Evolutionary conservation across 1,140 invertebrate species (phyloP).

Genomic region (Bombyx mandarina): DNA sequence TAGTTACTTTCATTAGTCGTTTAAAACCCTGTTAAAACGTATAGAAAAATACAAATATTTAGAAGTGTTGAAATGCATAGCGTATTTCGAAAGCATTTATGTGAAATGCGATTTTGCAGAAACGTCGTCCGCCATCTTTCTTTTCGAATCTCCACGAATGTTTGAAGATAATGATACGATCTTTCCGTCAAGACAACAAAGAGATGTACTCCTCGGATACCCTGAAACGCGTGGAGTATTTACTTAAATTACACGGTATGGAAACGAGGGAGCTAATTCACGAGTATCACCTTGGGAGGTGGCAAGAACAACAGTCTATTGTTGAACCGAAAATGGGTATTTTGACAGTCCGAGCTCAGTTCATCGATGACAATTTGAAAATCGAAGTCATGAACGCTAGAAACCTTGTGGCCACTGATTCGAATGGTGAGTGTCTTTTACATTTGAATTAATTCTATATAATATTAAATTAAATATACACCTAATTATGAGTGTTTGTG

Average conservation of each 20-base stretch:
- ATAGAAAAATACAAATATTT: too few relatives aligned
- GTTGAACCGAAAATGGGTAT: slow-evolving; percentile 77
- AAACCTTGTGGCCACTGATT: slow-evolving; percentile 89
- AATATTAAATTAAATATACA: too few relatives aligned
- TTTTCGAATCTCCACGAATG: slow-evolving; percentile 92
- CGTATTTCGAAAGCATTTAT: not conserved
- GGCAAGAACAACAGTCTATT: slow-evolving; percentile 76
- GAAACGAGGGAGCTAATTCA: slow-evolving; percentile 91
- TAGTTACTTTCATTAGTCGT: too few relatives aligned
- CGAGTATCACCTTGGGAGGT: slow-evolving; percentile 83
- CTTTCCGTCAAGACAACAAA: slow-evolving; percentile 84
- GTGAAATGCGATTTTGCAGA: slow-evolving; percentile 69
- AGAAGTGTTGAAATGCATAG: too few relatives aligned
- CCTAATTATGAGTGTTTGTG: too few relatives aligned
- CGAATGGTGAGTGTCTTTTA: slow-evolving; percentile 78
- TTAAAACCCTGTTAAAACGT: too few relatives aligned
- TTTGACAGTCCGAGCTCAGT: slow-evolving; percentile 78
- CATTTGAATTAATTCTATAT: too few relatives aligned
- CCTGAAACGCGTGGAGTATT: slow-evolving; percentile 77
- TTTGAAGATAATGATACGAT: slow-evolving; percentile 86
- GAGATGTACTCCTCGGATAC: slow-evolving; percentile 69
- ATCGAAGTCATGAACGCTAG: slow-evolving; percentile 91
- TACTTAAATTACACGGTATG: slow-evolving; percentile 85
- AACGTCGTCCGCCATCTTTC: slow-evolving; percentile 86
- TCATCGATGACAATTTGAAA: slow-evolving; percentile 73